Conservation (phyloP, 53 echinoderm and acorn worm species). For the Glandiceps talaboti region DNA sequence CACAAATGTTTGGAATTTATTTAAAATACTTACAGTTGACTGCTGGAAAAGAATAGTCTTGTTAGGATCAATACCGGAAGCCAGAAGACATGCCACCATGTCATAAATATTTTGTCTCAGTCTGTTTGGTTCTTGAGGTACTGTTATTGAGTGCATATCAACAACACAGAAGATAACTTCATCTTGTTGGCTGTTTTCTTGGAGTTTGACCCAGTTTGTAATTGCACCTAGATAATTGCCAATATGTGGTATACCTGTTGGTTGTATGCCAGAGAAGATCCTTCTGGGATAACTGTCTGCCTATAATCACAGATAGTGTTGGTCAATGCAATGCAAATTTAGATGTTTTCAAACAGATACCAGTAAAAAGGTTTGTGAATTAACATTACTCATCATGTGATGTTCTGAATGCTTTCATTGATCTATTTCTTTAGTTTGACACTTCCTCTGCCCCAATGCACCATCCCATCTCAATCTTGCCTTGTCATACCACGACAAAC, state of each 20-base stretch:
- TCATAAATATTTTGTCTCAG: constrained; percentile 47
- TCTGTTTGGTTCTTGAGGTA: constrained; percentile 64
- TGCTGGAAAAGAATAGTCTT: constrained; percentile 87
- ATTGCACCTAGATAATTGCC: constrained; percentile 95
- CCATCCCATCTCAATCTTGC: too few relatives aligned
- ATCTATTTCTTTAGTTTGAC: too few relatives aligned
- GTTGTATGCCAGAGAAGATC: constrained; percentile 90
- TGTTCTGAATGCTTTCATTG: too few relatives aligned
- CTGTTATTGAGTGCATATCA: constrained; percentile 80
- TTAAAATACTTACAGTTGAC: constrained; percentile 67
- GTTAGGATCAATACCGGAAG: constrained; percentile 80
- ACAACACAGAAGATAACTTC: constrained; percentile 62
- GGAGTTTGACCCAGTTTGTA: constrained; percentile 71
- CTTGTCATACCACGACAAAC: too few relatives aligned
- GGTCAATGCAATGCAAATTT: too few relatives aligned
- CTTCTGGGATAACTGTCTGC: constrained; percentile 15
- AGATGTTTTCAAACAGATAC: too few relatives aligned
- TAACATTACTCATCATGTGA: too few relatives aligned
- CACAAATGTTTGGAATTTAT: too few relatives aligned
- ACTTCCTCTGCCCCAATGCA: too few relatives aligned
- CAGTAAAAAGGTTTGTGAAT: too few relatives aligned
- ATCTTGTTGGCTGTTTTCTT: constrained; percentile 33
- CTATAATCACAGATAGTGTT: too few relatives aligned
- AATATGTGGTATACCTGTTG: constrained; percentile 83
- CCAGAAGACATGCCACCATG: constrained; percentile 64